Evolutionary conservation across 2,888 invertebrate species (phyloP).

Genomic region (Mycogona germanica): DNA sequence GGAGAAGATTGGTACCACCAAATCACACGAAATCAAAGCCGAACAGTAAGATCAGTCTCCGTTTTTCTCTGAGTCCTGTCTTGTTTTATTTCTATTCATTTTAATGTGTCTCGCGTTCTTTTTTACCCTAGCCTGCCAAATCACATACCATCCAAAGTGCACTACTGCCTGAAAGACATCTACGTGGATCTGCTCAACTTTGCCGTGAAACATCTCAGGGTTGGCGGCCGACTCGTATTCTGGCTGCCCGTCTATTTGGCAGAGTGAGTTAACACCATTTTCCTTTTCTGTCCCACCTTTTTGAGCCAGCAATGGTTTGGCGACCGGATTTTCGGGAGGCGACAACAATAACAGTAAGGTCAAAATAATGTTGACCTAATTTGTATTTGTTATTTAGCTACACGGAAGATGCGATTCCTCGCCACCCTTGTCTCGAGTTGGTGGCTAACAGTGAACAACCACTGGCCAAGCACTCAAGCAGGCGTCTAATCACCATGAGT

Average conservation of each 20-base stretch:
- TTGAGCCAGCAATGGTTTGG: no score
- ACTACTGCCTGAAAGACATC: constrained; percentile 68
- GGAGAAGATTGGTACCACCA: constrained; percentile 56
- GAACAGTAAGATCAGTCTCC: constrained; percentile 38
- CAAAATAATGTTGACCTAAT: no score
- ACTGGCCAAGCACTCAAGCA: constrained; percentile 62
- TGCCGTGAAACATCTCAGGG: constrained; percentile 57
- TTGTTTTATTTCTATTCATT: not conserved
- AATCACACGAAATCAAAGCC: constrained; percentile 47
- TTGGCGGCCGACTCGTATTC: constrained; percentile 74
- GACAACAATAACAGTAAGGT: no score
- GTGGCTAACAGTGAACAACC: constrained; percentile 80
- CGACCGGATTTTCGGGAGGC: no score
- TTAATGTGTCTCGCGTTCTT: not conserved
- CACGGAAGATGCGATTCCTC: constrained; percentile 55
- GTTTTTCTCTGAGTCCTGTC: no score
- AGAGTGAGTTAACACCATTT: constrained; percentile 31
- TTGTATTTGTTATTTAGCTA: constrained; percentile 39
- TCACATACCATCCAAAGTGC: constrained; percentile 47
- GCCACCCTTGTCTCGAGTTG: constrained; percentile 62
- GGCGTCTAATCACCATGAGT: constrained; percentile 74
- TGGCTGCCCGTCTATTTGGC: constrained; percentile 89
- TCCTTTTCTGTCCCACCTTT: no score
- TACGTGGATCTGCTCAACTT: constrained; percentile 74
- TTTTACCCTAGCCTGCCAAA: not conserved